Evolutionary conservation across 2,113 vertebrate genomes (phyloP), one percentile per base, ranked within the genome.

Genomic region (Forbesichthys papilliferus): DNA sequence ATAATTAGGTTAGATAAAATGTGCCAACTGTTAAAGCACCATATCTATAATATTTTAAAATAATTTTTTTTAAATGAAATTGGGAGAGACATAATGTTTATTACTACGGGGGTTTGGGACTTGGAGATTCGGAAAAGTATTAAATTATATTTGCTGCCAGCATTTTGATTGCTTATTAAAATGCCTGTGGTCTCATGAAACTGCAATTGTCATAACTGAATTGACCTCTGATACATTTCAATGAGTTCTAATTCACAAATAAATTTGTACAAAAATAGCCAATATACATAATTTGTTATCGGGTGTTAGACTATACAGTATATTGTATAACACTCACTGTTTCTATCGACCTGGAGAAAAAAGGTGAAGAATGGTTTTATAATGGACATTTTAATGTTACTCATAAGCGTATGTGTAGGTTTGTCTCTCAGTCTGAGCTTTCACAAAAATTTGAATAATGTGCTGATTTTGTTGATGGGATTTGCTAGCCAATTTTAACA

Each of bases 101-200:
- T 87, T 87, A 47, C 81, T 48, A 18, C 11, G 66, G 83, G 73
- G 80, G 63, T 67, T 77, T 65, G 47, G 61, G 67, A 65, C 47
- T 42, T 42, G 36, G 36, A 7, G 11, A 62, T 68, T 79, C 75
- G 78, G 66, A 83, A 60, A 11, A 66, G 73, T 61, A 69, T 83
- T 73, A 64, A 81, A 84, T 85, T 78, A 73, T 67, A 55, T 65
- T 84, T 81, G 79, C 65, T 79, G 79, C 61, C 49, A 9, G 59
- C 36, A 48, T 68, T 71, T 13, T 61, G 16, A 64, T 76, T 79
- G 72, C 74, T 88, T 83, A 68, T 76, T 84, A 69, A 60, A 54
- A 52, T 72, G 64, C 80, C 66, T 65, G 61, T 73, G 57, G 53
- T 64, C 61, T 57, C 48, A 27, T 75, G 75, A 75, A 83, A 63